Base-by-base conservation (phyloP, 2,888 invertebrate species). In the Frankliniella fusca region DNA sequence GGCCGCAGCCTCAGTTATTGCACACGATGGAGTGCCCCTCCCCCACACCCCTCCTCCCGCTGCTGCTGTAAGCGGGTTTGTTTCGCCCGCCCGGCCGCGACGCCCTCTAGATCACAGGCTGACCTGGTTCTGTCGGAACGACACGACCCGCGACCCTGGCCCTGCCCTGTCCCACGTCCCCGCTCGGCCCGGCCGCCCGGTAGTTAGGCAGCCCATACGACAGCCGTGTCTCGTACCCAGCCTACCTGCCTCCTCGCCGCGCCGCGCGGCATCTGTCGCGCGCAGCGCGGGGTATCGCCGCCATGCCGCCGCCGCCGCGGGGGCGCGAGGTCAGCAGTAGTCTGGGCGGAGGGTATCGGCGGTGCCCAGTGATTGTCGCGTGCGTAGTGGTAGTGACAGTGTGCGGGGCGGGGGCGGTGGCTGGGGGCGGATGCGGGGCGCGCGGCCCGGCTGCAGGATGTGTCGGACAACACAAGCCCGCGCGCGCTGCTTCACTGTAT, bases 221-320 rank as follows among this genome's bases (percentile, higher is more conserved):
- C 70, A 18, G 27, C 27, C 27, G 23, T 27, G 70, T 12, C 23
- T 1, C 23, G 10, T 38, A 23, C 23, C 3, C 27, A 27, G 70
- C 70, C 70, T 76, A 76, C 70, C 27, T 12, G 27, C 70, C 23
- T 27, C 23, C 70, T 0, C 18, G 20, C 61, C 15, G 61, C 12
- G 0, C 20, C 61, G 61, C n/a, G 61, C 20, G 54, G 54, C 20
- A 54, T 12, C 61, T 38, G 61, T n/a, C 61, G 70, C 10, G 23
- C 27, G 70, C 23, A 9, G n/a, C 70, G 70, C 70, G 70, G 70
- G 70, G 70, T 76, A 76, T 27, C 70, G 70, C 23, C 70, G 27
- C 27, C 8, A 20, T 1, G 23, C 3, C 10, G 70, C 27, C 23
- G 27, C 23, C 70, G 70, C 20, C 65, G 65, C 20, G 18, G 65